Conservation (phyloP, 2,888 invertebrate genomes). For the Hypena proboscidalis region DNA sequence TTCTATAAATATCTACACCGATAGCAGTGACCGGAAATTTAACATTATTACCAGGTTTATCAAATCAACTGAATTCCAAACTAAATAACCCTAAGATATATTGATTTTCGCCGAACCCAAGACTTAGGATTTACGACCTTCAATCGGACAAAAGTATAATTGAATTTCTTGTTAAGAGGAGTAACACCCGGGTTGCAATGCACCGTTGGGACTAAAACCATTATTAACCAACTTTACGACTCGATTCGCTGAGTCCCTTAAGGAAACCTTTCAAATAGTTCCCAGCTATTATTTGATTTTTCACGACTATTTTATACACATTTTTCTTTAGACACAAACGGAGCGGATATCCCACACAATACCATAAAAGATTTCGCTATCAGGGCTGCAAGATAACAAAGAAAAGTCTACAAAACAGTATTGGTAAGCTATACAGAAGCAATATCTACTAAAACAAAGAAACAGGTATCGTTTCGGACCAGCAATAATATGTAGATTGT, state of each 20-base stretch:
- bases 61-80: too few relatives aligned
- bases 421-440: conserved; percentile 13
- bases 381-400: conserved; percentile 2
- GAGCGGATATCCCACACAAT: background rate
- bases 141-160: too few relatives aligned
- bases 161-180: conserved; percentile 1
- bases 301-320: background rate
- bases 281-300: background rate
- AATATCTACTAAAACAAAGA: conserved; percentile 46
- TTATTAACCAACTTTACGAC: conserved; percentile 1
- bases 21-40: too few relatives aligned
- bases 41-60: too few relatives aligned
- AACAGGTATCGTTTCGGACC: conserved; percentile 48
- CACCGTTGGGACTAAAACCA: conserved; percentile 1
- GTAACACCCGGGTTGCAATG: conserved; percentile 1
- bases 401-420: conserved; percentile 1
- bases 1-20: too few relatives aligned
- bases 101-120: too few relatives aligned
- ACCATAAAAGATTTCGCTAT: conserved; percentile 1
- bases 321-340: conserved; percentile 1
- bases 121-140: too few relatives aligned
- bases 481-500: conserved; percentile 79
- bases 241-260: background rate
- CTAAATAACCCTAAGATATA: too few relatives aligned
- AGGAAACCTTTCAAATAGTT: background rate